phyloP scores from a whole-genome alignment of 2,113 vertebrate species.

The Mugil cephalus region DNA sequence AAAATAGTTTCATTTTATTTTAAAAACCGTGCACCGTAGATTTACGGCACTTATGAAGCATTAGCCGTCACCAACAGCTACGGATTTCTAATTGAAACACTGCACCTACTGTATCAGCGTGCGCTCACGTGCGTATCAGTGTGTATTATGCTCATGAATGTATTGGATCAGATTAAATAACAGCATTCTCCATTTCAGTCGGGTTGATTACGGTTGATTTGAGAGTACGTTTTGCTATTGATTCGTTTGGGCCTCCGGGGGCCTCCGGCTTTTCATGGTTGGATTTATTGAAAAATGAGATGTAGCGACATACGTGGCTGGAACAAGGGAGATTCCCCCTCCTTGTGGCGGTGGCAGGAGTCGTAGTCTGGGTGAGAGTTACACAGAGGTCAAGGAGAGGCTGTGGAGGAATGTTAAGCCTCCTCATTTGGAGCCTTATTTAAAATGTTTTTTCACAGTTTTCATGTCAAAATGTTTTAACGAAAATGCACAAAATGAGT shows the following conservation, averaged over 20 bases:
- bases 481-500: neutral
- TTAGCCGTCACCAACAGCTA: neutral
- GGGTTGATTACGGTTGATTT: conserved; percentile 70
- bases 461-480: neutral
- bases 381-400: conserved; percentile 35
- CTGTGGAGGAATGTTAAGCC: conserved; percentile 6
- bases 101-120: neutral
- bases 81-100: neutral
- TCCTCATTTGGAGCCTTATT: neutral
- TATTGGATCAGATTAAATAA: conserved; percentile 49
- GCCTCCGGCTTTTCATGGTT: conserved; percentile 31
- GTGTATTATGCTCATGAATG: conserved; percentile 16
- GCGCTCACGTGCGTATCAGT: neutral
- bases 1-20: too few relatives aligned
- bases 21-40: conserved; percentile 9
- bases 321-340: conserved; percentile 14
- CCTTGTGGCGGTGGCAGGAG: conserved; percentile 16
- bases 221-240: conserved; percentile 74
- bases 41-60: conserved; percentile 17
- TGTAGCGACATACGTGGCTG: conserved; percentile 36
- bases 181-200: conserved; percentile 53
- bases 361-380: conserved; percentile 34
- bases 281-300: conserved; percentile 71
- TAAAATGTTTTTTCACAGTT: neutral
- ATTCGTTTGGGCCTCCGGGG: conserved; percentile 76